Base-by-base conservation (phyloP, 2,888 invertebrate species). In the Sphecodes monilicornis region DNA sequence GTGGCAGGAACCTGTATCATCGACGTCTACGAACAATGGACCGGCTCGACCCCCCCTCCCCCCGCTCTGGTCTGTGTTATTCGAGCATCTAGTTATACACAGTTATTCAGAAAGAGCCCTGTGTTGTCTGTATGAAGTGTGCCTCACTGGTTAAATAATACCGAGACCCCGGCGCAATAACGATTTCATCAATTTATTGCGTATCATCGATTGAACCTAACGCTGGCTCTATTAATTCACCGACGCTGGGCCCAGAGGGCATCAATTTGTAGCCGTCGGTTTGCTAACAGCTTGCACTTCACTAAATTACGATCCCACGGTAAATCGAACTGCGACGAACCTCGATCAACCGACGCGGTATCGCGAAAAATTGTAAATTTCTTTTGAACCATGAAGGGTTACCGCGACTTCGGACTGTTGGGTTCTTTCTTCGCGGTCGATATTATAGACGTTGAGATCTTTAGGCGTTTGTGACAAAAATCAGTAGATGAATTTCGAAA, bases 151-250 rank as follows among this genome's bases (percentile, higher is more conserved):
- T 82, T 78, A 89, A 89, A 90, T 89, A 90, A 90, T 84, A 83
- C 80, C 85, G 41, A 80, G 70, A 11, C 50, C 22, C 22, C 74
- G 50, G 79, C 80, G 78, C 88, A 87, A 90, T 90, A 90, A 89
- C 89, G 85, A 89, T 89, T 89, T 86, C 90, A 84, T 90, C 85
- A 89, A 89, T 89, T 89, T 89, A 89, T 90, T 85, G 90, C 85
- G 85, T 78, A 86, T 87, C 89, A 87, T 87, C 89, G 90, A 87
- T 84, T 80, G 89, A 88, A 82, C 79, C 84, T 84, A 88, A 89
- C 88, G 86, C 86, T 69, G 86, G 72, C 81, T 82, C 82, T 89
- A 89, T 90, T 90, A 90, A 90, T 90, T 90, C 85, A 80, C 86
- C 89, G 85, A 84, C 83, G 82, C 82, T 80, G 86, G 90, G 86